These are phyloP conservation scores for Pseudomyrmex gracilis DNA, from an alignment of 1,140 invertebrate species.

Conservation along the genomic window DNA sequence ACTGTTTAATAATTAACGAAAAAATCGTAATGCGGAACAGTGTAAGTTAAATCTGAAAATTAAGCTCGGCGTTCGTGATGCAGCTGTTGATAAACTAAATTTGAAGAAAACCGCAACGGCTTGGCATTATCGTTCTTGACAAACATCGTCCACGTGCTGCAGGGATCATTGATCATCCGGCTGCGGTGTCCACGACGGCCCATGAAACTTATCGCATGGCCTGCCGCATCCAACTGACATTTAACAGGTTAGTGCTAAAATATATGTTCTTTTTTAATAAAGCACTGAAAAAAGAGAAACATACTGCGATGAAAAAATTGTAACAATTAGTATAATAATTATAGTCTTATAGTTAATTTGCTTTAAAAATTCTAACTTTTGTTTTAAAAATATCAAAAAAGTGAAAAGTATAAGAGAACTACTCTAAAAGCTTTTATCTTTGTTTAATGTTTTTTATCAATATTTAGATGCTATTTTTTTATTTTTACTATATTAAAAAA, in stretches of 20 bases:
- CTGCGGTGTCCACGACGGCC: conserved; percentile 1
- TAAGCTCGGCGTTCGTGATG: background rate
- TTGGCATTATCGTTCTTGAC: conserved; percentile 12
- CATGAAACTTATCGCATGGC: conserved; percentile 58
- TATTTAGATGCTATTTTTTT: background rate
- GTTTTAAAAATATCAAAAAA: background rate
- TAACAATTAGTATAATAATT: background rate
- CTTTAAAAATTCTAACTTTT: too few species aligned
- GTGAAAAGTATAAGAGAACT: background rate
- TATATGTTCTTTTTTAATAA: background rate
- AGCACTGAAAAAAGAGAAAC: too few species aligned
- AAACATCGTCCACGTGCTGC: conserved; percentile 52
- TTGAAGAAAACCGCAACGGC: background rate
- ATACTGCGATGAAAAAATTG: too few species aligned
- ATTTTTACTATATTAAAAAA: conserved; percentile 6
- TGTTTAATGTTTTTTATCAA: background rate
- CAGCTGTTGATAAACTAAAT: conserved; percentile 10
- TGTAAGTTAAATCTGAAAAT: conserved; percentile 21
- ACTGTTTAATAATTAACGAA: background rate
- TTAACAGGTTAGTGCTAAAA: conserved; percentile 62
- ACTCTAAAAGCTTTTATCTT: background rate
- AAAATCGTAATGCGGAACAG: background rate
- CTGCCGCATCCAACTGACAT: conserved; percentile 60
- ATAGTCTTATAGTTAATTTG: background rate
- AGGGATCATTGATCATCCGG: conserved; percentile 59